A percentile compares a stretch with the other conserved stretches of the same genome.
These are phyloP conservation scores for Oenanthe oenanthe DNA, from an alignment of 2,113 vertebrate genomes.

Conservation along the genomic window DNA sequence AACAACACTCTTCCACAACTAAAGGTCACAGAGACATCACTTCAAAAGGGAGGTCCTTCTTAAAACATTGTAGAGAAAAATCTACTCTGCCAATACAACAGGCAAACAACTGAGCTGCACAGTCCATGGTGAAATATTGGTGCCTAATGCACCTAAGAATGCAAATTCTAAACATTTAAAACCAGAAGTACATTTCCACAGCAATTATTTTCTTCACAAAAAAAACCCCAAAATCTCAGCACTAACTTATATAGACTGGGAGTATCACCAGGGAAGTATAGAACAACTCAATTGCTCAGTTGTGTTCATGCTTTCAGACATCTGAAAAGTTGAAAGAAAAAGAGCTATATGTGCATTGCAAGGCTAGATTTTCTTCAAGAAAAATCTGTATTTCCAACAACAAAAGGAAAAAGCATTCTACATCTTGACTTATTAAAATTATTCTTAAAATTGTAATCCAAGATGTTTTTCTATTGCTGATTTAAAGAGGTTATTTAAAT, in stretches of 20 bases:
- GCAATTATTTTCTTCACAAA: background rate
- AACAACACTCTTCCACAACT: background rate
- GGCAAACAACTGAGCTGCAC: background rate
- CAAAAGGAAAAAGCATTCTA: background rate
- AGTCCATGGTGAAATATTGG: background rate
- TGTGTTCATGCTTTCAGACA: background rate
- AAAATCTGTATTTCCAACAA: background rate
- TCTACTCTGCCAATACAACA: background rate
- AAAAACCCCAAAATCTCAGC: background rate
- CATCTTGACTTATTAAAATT: background rate
- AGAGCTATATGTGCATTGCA: background rate
- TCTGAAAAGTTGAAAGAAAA: background rate
- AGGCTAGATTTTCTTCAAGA: background rate
- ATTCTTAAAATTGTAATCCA: background rate
- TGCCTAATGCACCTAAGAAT: background rate
- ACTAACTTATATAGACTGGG: background rate
- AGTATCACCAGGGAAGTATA: background rate
- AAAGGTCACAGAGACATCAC: background rate
- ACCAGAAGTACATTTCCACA: background rate
- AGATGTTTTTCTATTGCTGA: background rate
- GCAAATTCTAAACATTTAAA: background rate
- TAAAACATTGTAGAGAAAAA: background rate
- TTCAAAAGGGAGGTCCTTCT: background rate
- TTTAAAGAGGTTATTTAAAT: background rate
- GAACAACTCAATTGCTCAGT: background rate